Conservation (phyloP, 2,113 vertebrate species). For the Girardinichthys multiradiatus region DNA sequence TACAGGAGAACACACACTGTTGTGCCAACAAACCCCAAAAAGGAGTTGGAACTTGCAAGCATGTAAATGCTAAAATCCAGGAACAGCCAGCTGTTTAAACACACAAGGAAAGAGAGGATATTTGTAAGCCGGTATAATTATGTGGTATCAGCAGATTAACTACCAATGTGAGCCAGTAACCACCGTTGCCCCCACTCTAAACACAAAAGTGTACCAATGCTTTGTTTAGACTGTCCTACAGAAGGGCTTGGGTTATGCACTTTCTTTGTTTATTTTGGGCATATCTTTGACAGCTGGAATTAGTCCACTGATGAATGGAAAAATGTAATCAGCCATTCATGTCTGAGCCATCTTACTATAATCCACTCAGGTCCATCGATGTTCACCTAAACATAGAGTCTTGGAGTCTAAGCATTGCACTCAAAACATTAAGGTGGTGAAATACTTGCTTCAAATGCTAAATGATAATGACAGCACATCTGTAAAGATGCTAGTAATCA, state of each 20-base stretch:
- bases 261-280: slow-evolving; percentile 47
- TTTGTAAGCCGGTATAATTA: slow-evolving; percentile 51
- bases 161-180: slow-evolving; percentile 16
- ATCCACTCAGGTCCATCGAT: slow-evolving; percentile 44
- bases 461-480: slow-evolving; percentile 34
- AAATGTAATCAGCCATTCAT: slow-evolving; percentile 47
- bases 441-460: slow-evolving; percentile 50
- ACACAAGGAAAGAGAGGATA: slow-evolving; percentile 21
- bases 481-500: slow-evolving; percentile 13
- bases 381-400: slow-evolving; percentile 43
- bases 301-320: slow-evolving; percentile 37
- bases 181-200: slow-evolving; percentile 37
- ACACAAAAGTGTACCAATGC: slow-evolving; percentile 22
- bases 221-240: slow-evolving; percentile 44
- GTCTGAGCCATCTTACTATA: slow-evolving; percentile 25
- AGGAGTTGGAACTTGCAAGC: slow-evolving; percentile 14
- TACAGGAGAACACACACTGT: slow-evolving; percentile 1
- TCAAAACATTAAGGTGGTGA: slow-evolving; percentile 20
- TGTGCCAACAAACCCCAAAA: slow-evolving; percentile 36
- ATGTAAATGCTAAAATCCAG: slow-evolving; percentile 11
- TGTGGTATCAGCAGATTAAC: slow-evolving; percentile 52
- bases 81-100: slow-evolving; percentile 41
- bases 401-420: slow-evolving; percentile 41
- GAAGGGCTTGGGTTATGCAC: slow-evolving; percentile 25
- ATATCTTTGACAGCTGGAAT: slow-evolving; percentile 27